Evolutionary conservation across 2,888 invertebrate genomes (phyloP).

Genomic region (Stenchaetothrips biformis): DNA sequence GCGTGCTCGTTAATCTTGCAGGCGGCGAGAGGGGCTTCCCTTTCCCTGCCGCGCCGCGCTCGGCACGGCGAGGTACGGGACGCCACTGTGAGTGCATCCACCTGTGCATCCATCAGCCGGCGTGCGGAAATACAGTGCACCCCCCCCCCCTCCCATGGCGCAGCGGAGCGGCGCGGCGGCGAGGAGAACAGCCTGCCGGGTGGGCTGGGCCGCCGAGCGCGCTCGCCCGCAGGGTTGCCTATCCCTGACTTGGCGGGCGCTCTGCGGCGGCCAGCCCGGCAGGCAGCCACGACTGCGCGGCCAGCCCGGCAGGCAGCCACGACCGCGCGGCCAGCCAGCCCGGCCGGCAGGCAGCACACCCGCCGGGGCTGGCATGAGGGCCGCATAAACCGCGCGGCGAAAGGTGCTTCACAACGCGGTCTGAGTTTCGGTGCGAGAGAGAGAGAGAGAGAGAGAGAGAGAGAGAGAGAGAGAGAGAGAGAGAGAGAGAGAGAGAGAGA

Average conservation of each 20-base stretch:
- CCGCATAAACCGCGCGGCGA: neutral
- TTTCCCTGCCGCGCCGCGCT: neutral
- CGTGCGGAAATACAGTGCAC: neutral
- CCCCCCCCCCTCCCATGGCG: neutral
- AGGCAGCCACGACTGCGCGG: too few species aligned
- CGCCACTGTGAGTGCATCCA: neutral
- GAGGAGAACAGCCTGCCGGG: neutral
- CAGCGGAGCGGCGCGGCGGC: neutral
- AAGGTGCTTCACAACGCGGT: neutral
- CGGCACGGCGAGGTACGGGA: neutral
- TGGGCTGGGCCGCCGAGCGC: neutral
- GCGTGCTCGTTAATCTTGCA: too few species aligned
- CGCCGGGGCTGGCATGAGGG: neutral
- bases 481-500: slow-evolving; percentile 14
- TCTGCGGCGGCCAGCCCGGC: neutral
- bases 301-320: too few species aligned
- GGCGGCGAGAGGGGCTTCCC: neutral
- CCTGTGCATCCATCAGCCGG: neutral
- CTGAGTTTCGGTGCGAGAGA: neutral
- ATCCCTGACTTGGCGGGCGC: neutral
- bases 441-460: slow-evolving; percentile 18
- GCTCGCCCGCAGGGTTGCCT: neutral
- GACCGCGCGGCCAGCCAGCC: too few species aligned
- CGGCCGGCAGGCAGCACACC: neutral
- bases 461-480: slow-evolving; percentile 22